phyloP scores from a whole-genome alignment of 1,140 invertebrate species.

The Globodera rostochiensis region DNA sequence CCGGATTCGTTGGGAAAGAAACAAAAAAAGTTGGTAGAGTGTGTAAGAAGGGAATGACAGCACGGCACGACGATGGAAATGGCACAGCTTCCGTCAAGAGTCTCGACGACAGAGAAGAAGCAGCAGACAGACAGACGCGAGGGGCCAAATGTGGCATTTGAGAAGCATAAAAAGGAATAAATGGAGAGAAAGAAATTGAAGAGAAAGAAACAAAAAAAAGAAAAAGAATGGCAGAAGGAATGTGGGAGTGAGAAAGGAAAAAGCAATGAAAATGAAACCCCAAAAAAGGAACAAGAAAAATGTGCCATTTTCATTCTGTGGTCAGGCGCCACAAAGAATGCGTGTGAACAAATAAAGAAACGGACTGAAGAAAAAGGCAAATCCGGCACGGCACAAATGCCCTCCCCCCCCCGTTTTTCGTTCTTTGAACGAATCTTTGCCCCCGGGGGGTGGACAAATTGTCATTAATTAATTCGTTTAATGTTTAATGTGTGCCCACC shows the following conservation, averaged over 20 bases:
- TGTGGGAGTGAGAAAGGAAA: neutral
- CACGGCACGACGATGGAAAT: neutral
- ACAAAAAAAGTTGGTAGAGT: neutral
- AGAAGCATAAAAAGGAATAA: too few species aligned
- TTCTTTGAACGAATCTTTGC: too few species aligned
- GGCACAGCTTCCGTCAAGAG: neutral
- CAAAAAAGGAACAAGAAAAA: too few species aligned
- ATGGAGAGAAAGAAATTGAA: neutral
- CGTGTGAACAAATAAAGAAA: too few species aligned
- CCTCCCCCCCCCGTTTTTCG: too few species aligned
- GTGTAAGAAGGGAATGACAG: neutral
- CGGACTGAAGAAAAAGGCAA: too few species aligned
- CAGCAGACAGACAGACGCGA: neutral
- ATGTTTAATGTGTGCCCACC: constrained; percentile 37
- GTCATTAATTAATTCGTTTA: neutral
- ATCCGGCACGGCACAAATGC: too few species aligned
- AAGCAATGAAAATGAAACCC: too few species aligned
- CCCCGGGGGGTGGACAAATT: too few species aligned
- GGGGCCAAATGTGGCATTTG: neutral
- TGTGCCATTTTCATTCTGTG: too few species aligned
- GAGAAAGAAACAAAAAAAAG: neutral
- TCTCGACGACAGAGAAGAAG: neutral
- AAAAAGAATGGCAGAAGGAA: neutral
- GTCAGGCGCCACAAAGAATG: too few species aligned
- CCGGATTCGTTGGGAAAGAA: neutral